These are phyloP conservation scores for Murina feae DNA, from an alignment of 2,113 vertebrate species.

Conservation along the genomic window DNA sequence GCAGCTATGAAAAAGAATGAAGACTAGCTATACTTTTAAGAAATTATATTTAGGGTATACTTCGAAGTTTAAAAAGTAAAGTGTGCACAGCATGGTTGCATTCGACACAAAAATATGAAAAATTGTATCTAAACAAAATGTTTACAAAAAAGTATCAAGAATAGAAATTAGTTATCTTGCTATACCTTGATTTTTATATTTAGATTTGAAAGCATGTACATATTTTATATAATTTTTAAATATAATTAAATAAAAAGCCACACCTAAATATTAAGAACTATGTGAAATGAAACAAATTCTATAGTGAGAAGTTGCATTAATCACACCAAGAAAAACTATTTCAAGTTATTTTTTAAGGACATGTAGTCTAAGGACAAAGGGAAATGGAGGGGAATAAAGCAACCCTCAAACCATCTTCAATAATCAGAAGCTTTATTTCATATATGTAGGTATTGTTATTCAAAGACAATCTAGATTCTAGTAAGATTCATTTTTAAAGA, in stretches of 20 bases:
- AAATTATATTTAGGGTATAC: neutral
- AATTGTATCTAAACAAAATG: neutral
- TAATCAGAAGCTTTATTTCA: neutral
- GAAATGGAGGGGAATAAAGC: neutral
- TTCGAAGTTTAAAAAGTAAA: neutral
- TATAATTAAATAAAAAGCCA: neutral
- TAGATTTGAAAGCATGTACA: neutral
- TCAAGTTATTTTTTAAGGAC: neutral
- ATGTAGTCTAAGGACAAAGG: neutral
- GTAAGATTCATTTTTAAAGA: too few relatives aligned
- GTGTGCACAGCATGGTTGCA: neutral
- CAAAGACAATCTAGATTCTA: neutral
- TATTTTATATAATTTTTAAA: neutral
- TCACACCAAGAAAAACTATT: neutral
- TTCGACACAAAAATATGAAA: neutral
- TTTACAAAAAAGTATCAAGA: neutral
- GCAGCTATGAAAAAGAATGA: neutral
- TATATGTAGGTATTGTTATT: neutral
- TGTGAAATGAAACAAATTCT: neutral
- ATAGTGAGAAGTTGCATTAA: neutral
- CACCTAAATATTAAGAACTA: neutral
- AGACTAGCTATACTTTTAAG: neutral
- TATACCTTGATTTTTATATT: neutral
- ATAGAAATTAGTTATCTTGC: neutral
- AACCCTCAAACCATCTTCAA: neutral